Percentiles rank a stretch among this genome's conserved stretches.
These are phyloP conservation scores for Sander lucioperca DNA, from an alignment of 2,113 vertebrate species.

Conservation along the genomic window DNA sequence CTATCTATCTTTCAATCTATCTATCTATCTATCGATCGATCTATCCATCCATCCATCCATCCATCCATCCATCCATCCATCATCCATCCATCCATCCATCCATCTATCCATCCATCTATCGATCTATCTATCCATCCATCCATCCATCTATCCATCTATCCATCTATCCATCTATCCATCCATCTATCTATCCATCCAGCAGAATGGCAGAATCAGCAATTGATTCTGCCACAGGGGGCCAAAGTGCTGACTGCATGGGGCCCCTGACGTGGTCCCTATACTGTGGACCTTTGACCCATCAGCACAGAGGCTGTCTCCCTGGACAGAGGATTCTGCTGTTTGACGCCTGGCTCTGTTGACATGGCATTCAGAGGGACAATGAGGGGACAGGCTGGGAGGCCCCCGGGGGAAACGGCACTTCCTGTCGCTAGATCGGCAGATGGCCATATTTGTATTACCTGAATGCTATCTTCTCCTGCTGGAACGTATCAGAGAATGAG, in stretches of 20 bases:
- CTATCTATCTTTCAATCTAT: no score
- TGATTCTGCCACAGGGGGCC: constrained; percentile 54
- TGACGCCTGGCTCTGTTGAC: constrained; percentile 61
- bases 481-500: no score
- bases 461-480: not conserved
- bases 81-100: no score
- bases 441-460: not conserved
- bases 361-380: constrained; percentile 66
- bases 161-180: no score
- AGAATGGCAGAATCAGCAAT: no score
- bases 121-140: no score
- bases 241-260: constrained; percentile 53
- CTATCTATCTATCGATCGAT: no score
- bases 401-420: constrained; percentile 45
- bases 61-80: no score
- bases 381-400: constrained; percentile 51
- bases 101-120: no score
- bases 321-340: constrained; percentile 63
- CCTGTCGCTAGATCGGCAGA: constrained; percentile 38
- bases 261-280: constrained; percentile 48
- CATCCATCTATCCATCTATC: no score
- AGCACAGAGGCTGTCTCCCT: constrained; percentile 54
- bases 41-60: no score
- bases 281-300: constrained; percentile 48
- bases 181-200: no score